phyloP scores from a whole-genome alignment of 1,140 invertebrate genomes.

The Atta texana region DNA sequence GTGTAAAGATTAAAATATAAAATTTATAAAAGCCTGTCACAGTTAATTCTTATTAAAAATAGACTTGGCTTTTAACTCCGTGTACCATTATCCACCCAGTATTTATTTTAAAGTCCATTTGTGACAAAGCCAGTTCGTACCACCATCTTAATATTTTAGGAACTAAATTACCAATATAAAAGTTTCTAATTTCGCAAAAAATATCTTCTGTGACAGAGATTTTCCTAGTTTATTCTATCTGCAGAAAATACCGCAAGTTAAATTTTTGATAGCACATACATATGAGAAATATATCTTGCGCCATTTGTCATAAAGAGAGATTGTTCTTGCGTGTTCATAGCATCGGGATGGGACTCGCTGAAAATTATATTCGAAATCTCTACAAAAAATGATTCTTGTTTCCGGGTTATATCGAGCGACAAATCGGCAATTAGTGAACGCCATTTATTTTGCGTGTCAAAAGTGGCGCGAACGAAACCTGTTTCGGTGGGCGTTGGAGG shows the following conservation, averaged over 20 bases:
- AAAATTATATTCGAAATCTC: not conserved
- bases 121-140: not conserved
- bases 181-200: not conserved
- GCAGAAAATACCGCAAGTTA: not conserved
- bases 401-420: not conserved
- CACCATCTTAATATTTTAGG: not conserved
- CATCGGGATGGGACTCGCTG: not conserved
- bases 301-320: conserved; percentile 23
- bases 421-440: conserved; percentile 40
- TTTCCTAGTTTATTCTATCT: not conserved
- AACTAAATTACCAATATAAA: conserved; percentile 7
- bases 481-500: conserved; percentile 6
- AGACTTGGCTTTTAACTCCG: not conserved
- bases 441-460: conserved; percentile 44
- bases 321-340: not conserved
- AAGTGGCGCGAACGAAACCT: conserved; percentile 3
- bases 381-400: not conserved
- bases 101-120: conserved; percentile 5
- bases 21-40: conserved; percentile 1
- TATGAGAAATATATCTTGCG: not conserved
- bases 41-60: conserved; percentile 33
- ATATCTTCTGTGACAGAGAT: not conserved
- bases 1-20: not conserved
- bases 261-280: not conserved
- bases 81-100: not conserved